Evolutionary conservation across 2,113 vertebrate species (phyloP).

Genomic region (Candoia aspera): DNA sequence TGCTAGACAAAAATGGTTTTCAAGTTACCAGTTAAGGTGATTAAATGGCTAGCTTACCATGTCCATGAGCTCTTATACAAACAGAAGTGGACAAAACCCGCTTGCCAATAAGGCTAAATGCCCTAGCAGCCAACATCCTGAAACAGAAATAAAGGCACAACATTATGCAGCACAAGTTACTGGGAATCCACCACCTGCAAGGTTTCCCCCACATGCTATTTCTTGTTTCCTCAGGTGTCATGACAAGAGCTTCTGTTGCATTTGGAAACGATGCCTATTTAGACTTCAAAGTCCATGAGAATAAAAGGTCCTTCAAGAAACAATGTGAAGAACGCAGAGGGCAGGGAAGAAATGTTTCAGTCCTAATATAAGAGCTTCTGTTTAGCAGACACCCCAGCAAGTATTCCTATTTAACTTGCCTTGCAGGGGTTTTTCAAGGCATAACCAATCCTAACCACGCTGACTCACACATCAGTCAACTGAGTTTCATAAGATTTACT

Average conservation of each 20-base stretch:
- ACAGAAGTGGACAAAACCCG: constrained; percentile 87
- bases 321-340: background rate
- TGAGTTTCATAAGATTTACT: background rate
- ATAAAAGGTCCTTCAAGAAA: background rate
- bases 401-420: background rate
- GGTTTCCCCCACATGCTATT: background rate
- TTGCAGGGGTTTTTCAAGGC: background rate
- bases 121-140: constrained; percentile 92
- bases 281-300: background rate
- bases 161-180: rapidly evolving
- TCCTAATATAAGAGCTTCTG: background rate
- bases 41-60: constrained; percentile 66
- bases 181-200: rapidly evolving
- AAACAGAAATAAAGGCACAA: background rate
- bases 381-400: background rate
- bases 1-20: background rate
- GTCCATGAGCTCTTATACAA: constrained; percentile 83
- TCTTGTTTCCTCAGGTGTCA: background rate
- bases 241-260: background rate
- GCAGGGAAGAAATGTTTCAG: background rate
- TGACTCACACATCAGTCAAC: background rate
- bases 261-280: background rate
- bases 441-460: background rate
- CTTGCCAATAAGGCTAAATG: constrained; percentile 81
- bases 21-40: too few relatives aligned